phyloP scores from a whole-genome alignment of 2,797 vertebrate species.

The Lithobates sylvaticus region DNA sequence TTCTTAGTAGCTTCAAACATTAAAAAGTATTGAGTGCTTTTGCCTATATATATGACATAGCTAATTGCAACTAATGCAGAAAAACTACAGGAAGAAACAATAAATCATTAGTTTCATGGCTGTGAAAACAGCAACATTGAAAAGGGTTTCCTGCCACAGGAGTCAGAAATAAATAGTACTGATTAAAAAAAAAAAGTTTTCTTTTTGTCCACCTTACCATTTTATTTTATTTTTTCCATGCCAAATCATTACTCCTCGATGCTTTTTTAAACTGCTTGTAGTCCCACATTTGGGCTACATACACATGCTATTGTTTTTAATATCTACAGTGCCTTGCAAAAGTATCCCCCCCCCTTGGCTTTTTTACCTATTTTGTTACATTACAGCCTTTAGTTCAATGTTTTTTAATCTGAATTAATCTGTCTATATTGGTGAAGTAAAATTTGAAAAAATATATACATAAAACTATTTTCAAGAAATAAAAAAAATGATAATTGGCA shows the following conservation, averaged over 20 bases:
- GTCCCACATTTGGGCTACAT: neutral
- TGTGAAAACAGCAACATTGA: conserved; percentile 4
- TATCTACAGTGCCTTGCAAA: neutral
- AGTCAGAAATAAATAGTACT: conserved; percentile 10
- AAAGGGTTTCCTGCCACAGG: conserved; percentile 11
- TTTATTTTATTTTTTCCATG: neutral
- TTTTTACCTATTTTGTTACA: too few relatives aligned
- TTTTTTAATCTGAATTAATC: too few relatives aligned
- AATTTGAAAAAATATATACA: too few relatives aligned
- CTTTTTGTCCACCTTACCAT: neutral
- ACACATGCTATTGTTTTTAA: conserved; percentile 43
- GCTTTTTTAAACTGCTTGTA: neutral
- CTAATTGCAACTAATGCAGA: neutral
- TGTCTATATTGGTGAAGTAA: too few relatives aligned
- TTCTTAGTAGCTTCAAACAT: conserved; percentile 40
- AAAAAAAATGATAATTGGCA: too few relatives aligned
- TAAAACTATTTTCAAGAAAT: too few relatives aligned
- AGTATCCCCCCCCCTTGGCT: too few relatives aligned
- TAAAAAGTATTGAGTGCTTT: conserved; percentile 19
- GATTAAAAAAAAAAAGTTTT: neutral
- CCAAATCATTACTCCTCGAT: neutral
- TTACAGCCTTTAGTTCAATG: too few relatives aligned
- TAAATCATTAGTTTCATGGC: conserved; percentile 35
- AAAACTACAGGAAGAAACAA: conserved; percentile 14
- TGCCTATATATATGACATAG: neutral